Evolutionary conservation across 2,797 vertebrate genomes (phyloP).

Genomic region (Danio jaintianensis): DNA sequence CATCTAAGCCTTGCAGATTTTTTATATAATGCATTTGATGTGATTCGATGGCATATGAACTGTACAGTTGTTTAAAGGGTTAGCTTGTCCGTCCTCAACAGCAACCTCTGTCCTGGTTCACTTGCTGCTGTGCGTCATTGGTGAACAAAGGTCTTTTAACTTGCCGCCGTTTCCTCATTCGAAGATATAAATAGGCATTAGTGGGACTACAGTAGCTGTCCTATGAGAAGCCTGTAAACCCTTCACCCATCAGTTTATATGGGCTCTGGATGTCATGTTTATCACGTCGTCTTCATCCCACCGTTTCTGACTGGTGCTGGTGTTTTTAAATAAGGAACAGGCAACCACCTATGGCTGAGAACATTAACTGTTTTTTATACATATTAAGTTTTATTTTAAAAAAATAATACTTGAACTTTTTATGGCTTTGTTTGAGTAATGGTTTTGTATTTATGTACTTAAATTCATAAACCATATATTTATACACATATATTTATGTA

Average conservation of each 20-base stretch:
- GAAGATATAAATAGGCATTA: neutral
- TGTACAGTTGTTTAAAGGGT: neutral
- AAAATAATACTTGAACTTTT: neutral
- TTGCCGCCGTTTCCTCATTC: neutral
- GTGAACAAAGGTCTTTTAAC: constrained; percentile 21
- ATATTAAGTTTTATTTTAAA: neutral
- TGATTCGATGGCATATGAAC: neutral
- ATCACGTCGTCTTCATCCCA: constrained; percentile 6
- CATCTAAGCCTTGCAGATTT: neutral
- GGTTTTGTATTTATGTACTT: neutral
- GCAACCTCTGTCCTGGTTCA: constrained; percentile 11
- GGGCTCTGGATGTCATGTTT: neutral
- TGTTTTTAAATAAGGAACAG: constrained; percentile 14
- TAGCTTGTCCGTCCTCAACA: neutral
- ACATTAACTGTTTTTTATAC: neutral
- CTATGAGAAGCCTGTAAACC: neutral
- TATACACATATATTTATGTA: no score
- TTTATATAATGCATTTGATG: neutral
- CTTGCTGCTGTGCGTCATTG: constrained; percentile 15
- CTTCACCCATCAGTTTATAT: neutral
- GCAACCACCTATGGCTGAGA: neutral
- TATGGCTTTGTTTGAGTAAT: neutral
- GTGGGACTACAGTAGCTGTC: neutral
- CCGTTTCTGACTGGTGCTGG: neutral
- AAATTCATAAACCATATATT: no score